Evolutionary conservation across 1,140 invertebrate species (phyloP).

Genomic region (Saccostrea cuccullata): DNA sequence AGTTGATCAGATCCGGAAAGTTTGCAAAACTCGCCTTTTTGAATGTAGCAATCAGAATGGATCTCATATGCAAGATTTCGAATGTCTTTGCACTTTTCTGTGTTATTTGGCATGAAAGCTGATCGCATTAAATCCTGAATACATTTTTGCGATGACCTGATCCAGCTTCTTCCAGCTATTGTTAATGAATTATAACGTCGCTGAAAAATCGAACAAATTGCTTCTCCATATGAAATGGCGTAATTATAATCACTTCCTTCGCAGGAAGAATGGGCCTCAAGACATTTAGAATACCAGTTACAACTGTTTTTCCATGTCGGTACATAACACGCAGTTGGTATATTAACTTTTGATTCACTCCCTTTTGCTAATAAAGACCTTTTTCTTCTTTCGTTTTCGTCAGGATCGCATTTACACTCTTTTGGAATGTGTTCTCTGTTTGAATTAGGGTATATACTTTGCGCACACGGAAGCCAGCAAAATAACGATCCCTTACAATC

Average conservation of each 20-base stretch:
- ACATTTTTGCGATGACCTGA: neutral
- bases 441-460: neutral
- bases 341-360: neutral
- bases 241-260: neutral
- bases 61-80: neutral
- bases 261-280: neutral
- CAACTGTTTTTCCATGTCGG: neutral
- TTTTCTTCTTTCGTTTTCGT: slow-evolving; percentile 11
- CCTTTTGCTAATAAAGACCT: neutral
- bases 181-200: neutral
- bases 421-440: neutral
- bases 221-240: neutral
- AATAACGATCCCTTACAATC: neutral
- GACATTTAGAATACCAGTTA: neutral
- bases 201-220: neutral
- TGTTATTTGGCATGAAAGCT: neutral
- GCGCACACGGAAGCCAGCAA: neutral
- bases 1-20: neutral
- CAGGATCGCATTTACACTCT: neutral
- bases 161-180: neutral
- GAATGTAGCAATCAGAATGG: neutral
- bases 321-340: neutral
- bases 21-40: neutral
- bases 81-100: neutral
- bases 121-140: neutral